phyloP scores from a whole-genome alignment of 2,888 invertebrate genomes.

The Netelia fuscicornis region DNA sequence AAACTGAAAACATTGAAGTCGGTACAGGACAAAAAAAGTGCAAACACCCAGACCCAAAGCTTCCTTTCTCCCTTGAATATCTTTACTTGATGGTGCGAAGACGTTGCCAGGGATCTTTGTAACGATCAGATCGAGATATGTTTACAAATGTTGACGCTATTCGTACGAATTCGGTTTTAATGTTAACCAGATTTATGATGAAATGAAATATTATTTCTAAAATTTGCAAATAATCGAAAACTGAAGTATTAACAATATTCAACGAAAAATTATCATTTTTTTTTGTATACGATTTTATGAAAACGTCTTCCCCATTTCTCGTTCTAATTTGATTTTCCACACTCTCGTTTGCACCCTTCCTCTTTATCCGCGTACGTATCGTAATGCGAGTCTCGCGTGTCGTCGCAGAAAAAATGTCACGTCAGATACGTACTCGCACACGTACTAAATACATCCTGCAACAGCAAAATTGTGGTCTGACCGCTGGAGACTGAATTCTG shows the following conservation, averaged over 20 bases:
- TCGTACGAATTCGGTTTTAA: too few relatives aligned
- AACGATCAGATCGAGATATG: slow-evolving; percentile 58
- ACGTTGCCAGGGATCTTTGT: slow-evolving; percentile 29
- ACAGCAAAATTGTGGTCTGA: slow-evolving; percentile 29
- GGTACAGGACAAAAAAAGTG: slow-evolving; percentile 35
- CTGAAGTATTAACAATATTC: too few relatives aligned
- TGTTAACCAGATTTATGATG: too few relatives aligned
- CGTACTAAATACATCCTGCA: slow-evolving; percentile 36
- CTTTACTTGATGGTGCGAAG: slow-evolving; percentile 10
- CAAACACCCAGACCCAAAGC: slow-evolving; percentile 45
- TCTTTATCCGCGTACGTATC: neutral
- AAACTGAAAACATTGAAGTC: slow-evolving; percentile 46
- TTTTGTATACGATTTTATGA: too few relatives aligned
- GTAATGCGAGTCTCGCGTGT: neutral
- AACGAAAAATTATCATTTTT: too few relatives aligned
- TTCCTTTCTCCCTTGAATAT: neutral
- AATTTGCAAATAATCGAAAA: too few relatives aligned
- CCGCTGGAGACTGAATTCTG: slow-evolving; percentile 56
- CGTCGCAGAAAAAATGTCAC: neutral
- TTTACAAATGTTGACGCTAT: slow-evolving; percentile 28
- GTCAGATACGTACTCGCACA: slow-evolving; percentile 7
- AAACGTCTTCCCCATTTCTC: too few relatives aligned
- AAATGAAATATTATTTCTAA: too few relatives aligned
- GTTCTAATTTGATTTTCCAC: too few relatives aligned
- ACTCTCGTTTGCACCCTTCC: neutral